Evolutionary conservation across 2,888 invertebrate species (phyloP), one percentile per base, ranked within the genome.

Genomic region (Sabatieria punctata): DNA sequence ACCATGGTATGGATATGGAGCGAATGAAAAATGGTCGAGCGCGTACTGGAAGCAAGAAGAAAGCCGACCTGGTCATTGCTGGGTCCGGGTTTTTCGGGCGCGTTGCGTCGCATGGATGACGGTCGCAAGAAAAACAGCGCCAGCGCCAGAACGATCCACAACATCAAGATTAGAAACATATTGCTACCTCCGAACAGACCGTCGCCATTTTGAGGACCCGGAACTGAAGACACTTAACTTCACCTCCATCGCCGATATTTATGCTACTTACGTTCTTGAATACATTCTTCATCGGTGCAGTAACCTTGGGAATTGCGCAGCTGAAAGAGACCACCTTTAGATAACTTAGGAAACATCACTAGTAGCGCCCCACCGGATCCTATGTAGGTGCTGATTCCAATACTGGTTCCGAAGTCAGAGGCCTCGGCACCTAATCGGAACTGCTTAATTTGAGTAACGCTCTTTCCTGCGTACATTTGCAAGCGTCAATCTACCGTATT

Each of bases 271-370:
- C 68, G 52, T 46, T 72, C 71, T 50, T 68, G 68, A 49, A 80
- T 74, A 67, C 93, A 93, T 66, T 88, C 85, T 49, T 74, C 80
- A 64, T 93, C 89, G 43, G 88, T 84, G 70, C 93, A 93, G 64
- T 81, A 78, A 19, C 80, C 75, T 71, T 93, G 91, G 1, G 85
- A 82, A 67, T 85, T 84, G 38, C 89, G 78, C 55, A 91, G 75
- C 89, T 91, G 71, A 33, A 74, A 75, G 50, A 58, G 49, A 45
- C 48, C 4, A 8, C 18, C 15, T n/a, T 8, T 38, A 8, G 38
- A 30, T 8, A 15, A 30, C 8, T 8, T 15, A 30, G 30, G 15
- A 30, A 30, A 44, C 48, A 48, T 45, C 55, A 54, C 52, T 45
- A 54, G 42, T 30, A 56, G 41, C 2, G 48, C 49, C 54, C 54